These are phyloP conservation scores for Genyomyrus donnyi DNA, from an alignment of 2,113 vertebrate species.

Conservation along the genomic window DNA sequence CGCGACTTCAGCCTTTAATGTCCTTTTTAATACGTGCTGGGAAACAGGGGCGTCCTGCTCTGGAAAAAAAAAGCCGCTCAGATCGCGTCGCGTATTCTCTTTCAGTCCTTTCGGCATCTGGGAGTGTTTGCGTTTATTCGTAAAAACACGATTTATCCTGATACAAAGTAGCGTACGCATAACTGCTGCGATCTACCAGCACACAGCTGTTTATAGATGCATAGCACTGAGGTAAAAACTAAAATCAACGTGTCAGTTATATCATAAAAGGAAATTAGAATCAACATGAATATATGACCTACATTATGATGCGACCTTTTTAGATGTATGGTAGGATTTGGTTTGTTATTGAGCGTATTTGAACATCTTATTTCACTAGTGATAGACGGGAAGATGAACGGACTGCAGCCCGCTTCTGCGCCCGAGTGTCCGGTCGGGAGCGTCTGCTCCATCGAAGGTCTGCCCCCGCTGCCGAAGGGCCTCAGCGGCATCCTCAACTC, in stretches of 20 bases:
- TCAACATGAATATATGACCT: not conserved
- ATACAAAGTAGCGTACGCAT: not conserved
- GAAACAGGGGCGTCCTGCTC: not conserved
- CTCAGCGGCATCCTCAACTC: slow-evolving; percentile 70
- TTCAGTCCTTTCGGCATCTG: not conserved
- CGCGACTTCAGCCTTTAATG: not conserved
- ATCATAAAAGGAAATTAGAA: not conserved
- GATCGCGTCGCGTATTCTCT: too few species aligned
- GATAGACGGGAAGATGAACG: slow-evolving; percentile 48
- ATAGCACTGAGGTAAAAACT: not conserved
- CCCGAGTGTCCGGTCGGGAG: slow-evolving; percentile 38
- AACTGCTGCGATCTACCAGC: not conserved
- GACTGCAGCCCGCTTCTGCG: slow-evolving; percentile 33
- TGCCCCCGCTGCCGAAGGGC: slow-evolving; percentile 66
- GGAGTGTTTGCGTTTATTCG: not conserved
- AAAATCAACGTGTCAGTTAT: not conserved
- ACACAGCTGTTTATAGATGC: not conserved
- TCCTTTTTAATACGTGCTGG: not conserved
- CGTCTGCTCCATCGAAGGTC: slow-evolving; percentile 50
- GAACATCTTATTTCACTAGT: not conserved
- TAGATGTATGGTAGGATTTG: not conserved
- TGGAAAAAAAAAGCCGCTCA: not conserved
- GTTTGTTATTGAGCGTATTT: not conserved
- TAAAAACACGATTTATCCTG: not conserved
- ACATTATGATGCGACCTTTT: not conserved